Evolutionary conservation across 1,140 invertebrate genomes (phyloP).

Genomic region (Eriocheir sinensis): DNA sequence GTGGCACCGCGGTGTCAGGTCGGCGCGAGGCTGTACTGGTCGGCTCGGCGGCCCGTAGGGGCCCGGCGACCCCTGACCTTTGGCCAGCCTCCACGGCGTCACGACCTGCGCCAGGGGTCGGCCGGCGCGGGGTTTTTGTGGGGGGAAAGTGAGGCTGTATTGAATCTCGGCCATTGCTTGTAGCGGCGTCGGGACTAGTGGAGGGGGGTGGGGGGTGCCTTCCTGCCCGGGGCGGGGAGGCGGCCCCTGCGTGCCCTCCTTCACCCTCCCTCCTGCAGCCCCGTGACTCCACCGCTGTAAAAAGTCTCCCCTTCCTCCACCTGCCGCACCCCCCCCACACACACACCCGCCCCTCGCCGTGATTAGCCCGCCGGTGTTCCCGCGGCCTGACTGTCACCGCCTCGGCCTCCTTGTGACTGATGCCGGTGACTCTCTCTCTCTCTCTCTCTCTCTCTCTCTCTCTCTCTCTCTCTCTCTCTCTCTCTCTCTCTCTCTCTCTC

Average conservation of each 20-base stretch:
- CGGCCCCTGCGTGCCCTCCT: too few relatives aligned
- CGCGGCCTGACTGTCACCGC: neutral
- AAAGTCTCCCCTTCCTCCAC: neutral
- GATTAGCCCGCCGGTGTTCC: neutral
- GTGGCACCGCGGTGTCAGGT: neutral
- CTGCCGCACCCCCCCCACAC: neutral
- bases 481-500: constrained; percentile 46
- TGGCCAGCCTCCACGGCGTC: constrained; percentile 63
- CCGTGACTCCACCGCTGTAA: neutral
- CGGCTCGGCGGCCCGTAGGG: constrained; percentile 20
- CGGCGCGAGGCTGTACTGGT: neutral
- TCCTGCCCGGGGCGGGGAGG: neutral
- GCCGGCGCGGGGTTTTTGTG: constrained; percentile 2
- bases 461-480: constrained; percentile 38
- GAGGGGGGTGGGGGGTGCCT: neutral
- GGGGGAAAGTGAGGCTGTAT: constrained; percentile 53
- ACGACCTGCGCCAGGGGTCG: constrained; percentile 61
- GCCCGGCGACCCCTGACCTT: constrained; percentile 59
- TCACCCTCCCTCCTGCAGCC: neutral
- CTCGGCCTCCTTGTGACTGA: neutral
- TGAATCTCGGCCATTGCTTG: constrained; percentile 43
- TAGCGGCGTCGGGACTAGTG: neutral
- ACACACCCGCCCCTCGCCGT: neutral
- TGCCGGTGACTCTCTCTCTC: neutral
- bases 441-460: constrained; percentile 41